Base-by-base conservation (phyloP, 2,888 invertebrate genomes). In the Andrena flavipes region DNA sequence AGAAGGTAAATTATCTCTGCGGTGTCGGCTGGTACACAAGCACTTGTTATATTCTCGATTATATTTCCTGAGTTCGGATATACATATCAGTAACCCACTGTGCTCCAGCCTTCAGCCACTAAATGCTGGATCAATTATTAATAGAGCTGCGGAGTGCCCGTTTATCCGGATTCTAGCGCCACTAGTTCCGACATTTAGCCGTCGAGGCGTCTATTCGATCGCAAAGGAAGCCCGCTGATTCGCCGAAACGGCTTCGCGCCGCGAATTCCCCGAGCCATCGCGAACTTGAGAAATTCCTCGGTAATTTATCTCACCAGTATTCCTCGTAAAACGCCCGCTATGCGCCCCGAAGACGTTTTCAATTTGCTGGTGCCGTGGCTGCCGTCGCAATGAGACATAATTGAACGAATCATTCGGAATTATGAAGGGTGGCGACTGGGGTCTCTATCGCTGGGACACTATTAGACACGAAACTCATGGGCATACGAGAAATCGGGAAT, bases 321-420 rank as follows among this genome's bases (percentile, higher is more conserved):
- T 76, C 42, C 71, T 71, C 74, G 60, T 74, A 71, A 76, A 82
- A 71, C 68, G 62, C 26, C 51, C 48, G 42, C 16, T 16, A 20
- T n/a, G 60, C 54, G 16, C 59, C 35, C 51, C 49, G 49, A 77
- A 77, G 70, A 74, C 70, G 74, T 69, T 81, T 77, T 67, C 74
- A 76, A 69, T 74, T 70, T 72, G 51, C 70, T 76, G 20, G 33
- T 10, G 42, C 30, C 23, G 20, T 20, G 35, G 35, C 51, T 29
- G 70, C 54, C 48, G 69, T 67, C 54, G 74, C 65, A 48, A 70
- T 65, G 35, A 60, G 26, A 35, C 16, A 51, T 67, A 81, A 81
- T 78, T 79, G 74, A 74, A 81, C 81, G 81, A 79, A 74, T 79
- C 60, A 56, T 70, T 56, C 48, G 60, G 59, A 76, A 76, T 82